Evolutionary conservation across 2,113 vertebrate genomes (phyloP), one percentile per base, ranked within the genome.

Genomic region (Thalassarche chlororhynchos): DNA sequence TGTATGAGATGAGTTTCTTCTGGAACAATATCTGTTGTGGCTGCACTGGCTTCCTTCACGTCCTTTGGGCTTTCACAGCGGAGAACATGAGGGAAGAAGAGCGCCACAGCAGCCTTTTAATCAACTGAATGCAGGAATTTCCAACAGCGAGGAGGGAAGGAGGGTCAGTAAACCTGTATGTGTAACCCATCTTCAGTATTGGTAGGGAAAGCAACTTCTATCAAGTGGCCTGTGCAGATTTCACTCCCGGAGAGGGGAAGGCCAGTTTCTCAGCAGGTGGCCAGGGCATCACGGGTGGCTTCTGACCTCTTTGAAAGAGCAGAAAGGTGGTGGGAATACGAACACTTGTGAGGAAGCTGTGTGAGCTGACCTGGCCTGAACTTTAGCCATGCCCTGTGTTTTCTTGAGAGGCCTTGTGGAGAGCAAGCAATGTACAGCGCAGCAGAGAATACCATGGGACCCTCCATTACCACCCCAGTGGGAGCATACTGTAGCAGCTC

Each of bases 371-470:
- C 46, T 29, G 13, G 34, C 12, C 58, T 83, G 66, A 92, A 69
- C 18, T 89, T 84, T n/a, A 87, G 60, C 9, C n/a, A 66, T 25
- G 25, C 3, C 23, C 19, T 52, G 14, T 19, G 17, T 52, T 77
- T 94, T 58, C 64, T 20, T 85, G n/a, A 58, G 49, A 62, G 21
- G 25, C 21, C 11, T 64, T 49, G 21, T 7, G 24, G 29, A 44
- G 17, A 65, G 5, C 38, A 80, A 83, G 23, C 17, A 57, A 71
- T 1, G 5, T 11, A 60, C 23, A 74, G 42, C 0, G 0, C 42
- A 76, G 38, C 32, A 71, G n/a, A 68, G 55, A 60, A 60, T 14
- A 70, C 51, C 44, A 49, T 0, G 1, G 47, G 34, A 65, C 18
- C 34, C 34, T 78, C 34, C 46, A n/a, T 17, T 31, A 66, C 19